Evolutionary conservation across 2,888 invertebrate genomes (phyloP).

Genomic region (Choristoneura rosaceana): DNA sequence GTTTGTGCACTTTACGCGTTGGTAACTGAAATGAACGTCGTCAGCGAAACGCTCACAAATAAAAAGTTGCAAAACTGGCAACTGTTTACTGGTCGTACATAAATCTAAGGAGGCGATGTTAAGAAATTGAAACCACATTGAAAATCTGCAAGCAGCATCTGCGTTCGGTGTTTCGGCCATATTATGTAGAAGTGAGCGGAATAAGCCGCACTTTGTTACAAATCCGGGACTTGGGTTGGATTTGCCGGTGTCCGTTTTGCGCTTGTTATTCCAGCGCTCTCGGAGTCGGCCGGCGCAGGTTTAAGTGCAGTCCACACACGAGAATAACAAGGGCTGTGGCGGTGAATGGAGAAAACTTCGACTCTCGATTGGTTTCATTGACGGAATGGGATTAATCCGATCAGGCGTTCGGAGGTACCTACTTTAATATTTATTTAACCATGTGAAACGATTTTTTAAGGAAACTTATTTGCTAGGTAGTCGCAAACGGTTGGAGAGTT

Average conservation of each 20-base stretch:
- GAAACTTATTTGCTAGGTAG: not conserved
- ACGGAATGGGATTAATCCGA: conserved; percentile 23
- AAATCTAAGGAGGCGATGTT: conserved; percentile 47
- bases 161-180: conserved; percentile 68
- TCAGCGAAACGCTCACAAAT: conserved; percentile 28
- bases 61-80: conserved; percentile 19
- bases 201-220: conserved; percentile 77
- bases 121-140: conserved; percentile 67
- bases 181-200: conserved; percentile 71
- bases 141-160: conserved; percentile 69
- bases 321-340: conserved; percentile 48
- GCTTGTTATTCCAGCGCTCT: conserved; percentile 74
- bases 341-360: conserved; percentile 31
- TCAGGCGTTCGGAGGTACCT: conserved; percentile 11
- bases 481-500: not conserved
- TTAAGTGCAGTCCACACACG: conserved; percentile 45
- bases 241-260: conserved; percentile 76
- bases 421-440: conserved; percentile 4
- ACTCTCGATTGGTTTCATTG: conserved; percentile 30
- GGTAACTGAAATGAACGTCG: conserved; percentile 23
- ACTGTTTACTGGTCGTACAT: conserved; percentile 43
- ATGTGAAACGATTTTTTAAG: not conserved
- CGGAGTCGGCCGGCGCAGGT: conserved; percentile 52
- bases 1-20: not conserved
- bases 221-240: conserved; percentile 77